These are phyloP conservation scores for Microplitis manilae DNA, from an alignment of 2,888 invertebrate species.

Conservation along the genomic window DNA sequence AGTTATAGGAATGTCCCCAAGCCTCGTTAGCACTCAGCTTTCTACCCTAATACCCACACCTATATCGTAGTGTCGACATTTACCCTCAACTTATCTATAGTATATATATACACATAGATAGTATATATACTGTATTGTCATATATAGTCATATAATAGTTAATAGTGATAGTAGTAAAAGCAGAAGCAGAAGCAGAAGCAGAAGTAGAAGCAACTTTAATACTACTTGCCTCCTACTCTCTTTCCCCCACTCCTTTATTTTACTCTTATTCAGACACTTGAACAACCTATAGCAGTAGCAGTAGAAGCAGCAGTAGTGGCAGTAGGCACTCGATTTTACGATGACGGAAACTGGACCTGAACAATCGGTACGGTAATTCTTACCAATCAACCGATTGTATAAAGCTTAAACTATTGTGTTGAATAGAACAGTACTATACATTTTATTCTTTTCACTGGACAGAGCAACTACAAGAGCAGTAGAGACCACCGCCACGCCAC, in stretches of 20 bases:
- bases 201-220: not conserved
- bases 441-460: slow-evolving; percentile 18
- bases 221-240: no score
- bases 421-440: slow-evolving; percentile 15
- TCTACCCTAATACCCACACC: slow-evolving; percentile 47
- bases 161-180: no score
- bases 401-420: slow-evolving; percentile 67
- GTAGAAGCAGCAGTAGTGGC: not conserved
- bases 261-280: not conserved
- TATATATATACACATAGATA: slow-evolving; percentile 16
- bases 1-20: slow-evolving; percentile 53
- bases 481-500: not conserved
- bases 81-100: slow-evolving; percentile 43
- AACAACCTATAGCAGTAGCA: not conserved
- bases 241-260: slow-evolving; percentile 8
- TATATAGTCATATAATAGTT: no score
- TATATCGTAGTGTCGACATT: slow-evolving; percentile 34
- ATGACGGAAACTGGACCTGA: slow-evolving; percentile 52
- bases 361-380: slow-evolving; percentile 66
- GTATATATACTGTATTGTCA: slow-evolving; percentile 9
- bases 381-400: slow-evolving; percentile 68
- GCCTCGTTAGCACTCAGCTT: slow-evolving; percentile 62
- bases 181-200: not conserved
- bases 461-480: not conserved
- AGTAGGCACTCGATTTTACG: slow-evolving; percentile 33